Evolutionary conservation across 2,113 vertebrate species (phyloP).

Genomic region (Grus americana): DNA sequence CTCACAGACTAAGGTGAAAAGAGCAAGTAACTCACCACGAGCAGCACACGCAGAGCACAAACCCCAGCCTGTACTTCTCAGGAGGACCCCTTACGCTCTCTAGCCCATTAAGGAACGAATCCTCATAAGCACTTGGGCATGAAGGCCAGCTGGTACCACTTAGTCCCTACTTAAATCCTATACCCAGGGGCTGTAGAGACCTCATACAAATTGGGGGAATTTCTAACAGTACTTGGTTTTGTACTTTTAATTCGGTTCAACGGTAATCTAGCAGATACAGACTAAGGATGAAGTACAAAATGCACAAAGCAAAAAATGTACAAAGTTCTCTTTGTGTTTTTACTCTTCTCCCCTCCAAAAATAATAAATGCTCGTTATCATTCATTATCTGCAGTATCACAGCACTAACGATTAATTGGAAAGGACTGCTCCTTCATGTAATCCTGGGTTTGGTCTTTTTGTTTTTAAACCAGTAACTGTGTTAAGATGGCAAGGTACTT

Average conservation of each 20-base stretch:
- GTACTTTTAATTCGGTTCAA: background rate
- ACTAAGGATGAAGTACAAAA: background rate
- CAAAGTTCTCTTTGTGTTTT: background rate
- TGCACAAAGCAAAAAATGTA: background rate
- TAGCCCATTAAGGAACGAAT: background rate
- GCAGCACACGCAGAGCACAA: background rate
- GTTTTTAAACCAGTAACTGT: background rate
- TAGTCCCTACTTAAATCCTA: background rate
- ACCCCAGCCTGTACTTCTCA: background rate
- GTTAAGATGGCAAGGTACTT: background rate
- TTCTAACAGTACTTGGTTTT: background rate
- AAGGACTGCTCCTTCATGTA: background rate
- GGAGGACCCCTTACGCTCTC: background rate
- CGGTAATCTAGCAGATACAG: background rate
- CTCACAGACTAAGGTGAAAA: background rate
- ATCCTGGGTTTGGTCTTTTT: background rate
- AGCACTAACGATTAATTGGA: background rate
- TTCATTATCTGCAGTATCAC: background rate
- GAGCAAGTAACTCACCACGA: background rate
- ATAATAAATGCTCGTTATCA: background rate
- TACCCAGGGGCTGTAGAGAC: background rate
- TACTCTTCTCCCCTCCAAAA: accelerated
- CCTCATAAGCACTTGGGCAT: background rate
- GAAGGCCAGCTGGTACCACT: background rate
- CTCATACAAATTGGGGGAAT: background rate